Evolutionary conservation across 2,888 invertebrate genomes (phyloP).

Genomic region (Drosophila subquinaria): DNA sequence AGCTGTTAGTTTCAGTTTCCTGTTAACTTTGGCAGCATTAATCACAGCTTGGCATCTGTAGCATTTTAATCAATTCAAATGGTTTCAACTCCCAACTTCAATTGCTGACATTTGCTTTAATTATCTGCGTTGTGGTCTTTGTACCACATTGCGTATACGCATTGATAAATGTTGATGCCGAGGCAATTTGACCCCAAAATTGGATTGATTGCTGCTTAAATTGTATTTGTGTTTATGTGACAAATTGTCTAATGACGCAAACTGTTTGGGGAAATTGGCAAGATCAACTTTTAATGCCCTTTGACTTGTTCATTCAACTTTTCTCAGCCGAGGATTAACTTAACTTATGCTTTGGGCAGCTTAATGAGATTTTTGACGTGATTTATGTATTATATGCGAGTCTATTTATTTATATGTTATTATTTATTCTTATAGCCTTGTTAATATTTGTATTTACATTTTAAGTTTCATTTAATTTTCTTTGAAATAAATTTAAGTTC

Average conservation of each 20-base stretch:
- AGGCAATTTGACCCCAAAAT: conserved; percentile 20
- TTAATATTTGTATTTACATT: no score
- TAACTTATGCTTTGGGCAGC: conserved; percentile 3
- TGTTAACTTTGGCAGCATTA: not conserved
- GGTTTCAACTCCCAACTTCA: not conserved
- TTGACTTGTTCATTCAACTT: conserved; percentile 24
- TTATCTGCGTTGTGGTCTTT: conserved; percentile 16
- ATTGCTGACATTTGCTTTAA: conserved; percentile 7
- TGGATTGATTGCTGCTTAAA: conserved; percentile 39
- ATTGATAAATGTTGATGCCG: conserved; percentile 1
- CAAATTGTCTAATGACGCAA: conserved; percentile 47
- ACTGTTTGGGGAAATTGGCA: conserved; percentile 34
- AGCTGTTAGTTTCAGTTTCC: not conserved
- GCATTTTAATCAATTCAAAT: conserved; percentile 15
- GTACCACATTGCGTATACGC: conserved; percentile 31
- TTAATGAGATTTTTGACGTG: not conserved
- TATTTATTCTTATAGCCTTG: not conserved
- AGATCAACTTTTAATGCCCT: conserved; percentile 36
- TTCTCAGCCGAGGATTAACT: conserved; percentile 4
- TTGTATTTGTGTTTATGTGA: conserved; percentile 19
- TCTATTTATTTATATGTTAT: not conserved
- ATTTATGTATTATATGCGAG: not conserved
- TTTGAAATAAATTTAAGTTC: not conserved
- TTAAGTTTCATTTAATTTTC: not conserved
- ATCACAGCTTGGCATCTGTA: conserved; percentile 2